phyloP scores from a whole-genome alignment of 2,797 vertebrate genomes.

The Nyctibius grandis region DNA sequence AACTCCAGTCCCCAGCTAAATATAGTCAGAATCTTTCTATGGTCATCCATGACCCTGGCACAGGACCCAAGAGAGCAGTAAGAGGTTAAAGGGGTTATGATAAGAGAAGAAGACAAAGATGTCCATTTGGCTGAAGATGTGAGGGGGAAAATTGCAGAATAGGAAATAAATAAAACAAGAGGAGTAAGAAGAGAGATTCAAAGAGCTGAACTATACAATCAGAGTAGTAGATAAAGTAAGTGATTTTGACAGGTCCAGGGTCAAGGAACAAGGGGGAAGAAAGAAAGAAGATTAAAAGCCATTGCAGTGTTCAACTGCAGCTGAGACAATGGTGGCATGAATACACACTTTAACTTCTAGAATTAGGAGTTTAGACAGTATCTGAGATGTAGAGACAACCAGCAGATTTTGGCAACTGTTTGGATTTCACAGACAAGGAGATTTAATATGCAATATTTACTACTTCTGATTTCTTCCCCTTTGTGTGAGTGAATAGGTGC shows the following conservation, averaged over 20 bases:
- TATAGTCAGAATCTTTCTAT: background rate
- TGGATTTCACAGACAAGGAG: conserved; percentile 40
- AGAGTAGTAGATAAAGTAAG: background rate
- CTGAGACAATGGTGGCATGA: conserved; percentile 15
- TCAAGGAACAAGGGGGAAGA: conserved; percentile 7
- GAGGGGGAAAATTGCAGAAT: background rate
- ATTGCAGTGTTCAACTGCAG: conserved; percentile 13
- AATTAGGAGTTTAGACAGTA: conserved; percentile 31
- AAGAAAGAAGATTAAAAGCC: conserved; percentile 24
- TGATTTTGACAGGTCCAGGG: background rate
- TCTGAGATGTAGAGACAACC: background rate
- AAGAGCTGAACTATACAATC: background rate
- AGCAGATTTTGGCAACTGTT: background rate
- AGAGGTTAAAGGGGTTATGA: background rate
- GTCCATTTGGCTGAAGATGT: background rate
- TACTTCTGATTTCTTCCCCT: conserved; percentile 32
- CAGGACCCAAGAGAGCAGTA: background rate
- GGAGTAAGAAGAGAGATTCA: background rate
- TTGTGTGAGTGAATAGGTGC: conserved; percentile 24
- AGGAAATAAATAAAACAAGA: background rate
- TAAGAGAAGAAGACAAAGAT: background rate
- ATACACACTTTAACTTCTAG: conserved; percentile 14
- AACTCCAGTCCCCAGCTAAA: background rate
- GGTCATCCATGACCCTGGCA: background rate
- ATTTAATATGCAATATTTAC: conserved; percentile 48